Percentiles rank a stretch among this genome's conserved stretches.
Evolutionary conservation across 2,113 vertebrate genomes (phyloP).

Genomic region (Anguilla rostrata): DNA sequence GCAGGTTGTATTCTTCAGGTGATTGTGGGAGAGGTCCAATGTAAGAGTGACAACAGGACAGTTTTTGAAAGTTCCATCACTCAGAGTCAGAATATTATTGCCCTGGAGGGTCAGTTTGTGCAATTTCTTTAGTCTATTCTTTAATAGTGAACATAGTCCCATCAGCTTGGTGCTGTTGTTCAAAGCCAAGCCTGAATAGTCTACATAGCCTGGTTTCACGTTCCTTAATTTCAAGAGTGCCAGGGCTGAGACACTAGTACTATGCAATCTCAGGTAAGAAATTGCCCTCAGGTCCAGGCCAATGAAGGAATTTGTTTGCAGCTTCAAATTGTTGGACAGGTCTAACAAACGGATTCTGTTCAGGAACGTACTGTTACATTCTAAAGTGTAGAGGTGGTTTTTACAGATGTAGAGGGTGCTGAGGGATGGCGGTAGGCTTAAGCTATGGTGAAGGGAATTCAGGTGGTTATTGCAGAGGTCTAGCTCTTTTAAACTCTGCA

Average conservation of each 20-base stretch:
- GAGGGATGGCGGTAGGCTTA: slow-evolving; percentile 57
- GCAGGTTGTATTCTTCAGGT: slow-evolving; percentile 40
- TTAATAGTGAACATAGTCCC: slow-evolving; percentile 54
- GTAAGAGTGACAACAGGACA: slow-evolving; percentile 56
- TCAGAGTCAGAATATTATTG: slow-evolving; percentile 41
- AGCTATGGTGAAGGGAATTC: slow-evolving; percentile 52
- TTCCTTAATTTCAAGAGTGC: slow-evolving; percentile 60
- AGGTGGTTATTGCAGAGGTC: slow-evolving; percentile 71
- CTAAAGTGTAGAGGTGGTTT: slow-evolving; percentile 63
- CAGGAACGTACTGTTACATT: slow-evolving; percentile 51
- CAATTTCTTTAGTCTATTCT: slow-evolving; percentile 30
- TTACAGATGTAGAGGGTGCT: slow-evolving; percentile 51
- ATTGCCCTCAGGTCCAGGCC: slow-evolving; percentile 54
- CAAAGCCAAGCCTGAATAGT: slow-evolving; percentile 67
- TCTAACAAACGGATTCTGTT: slow-evolving; percentile 54
- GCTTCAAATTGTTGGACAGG: slow-evolving; percentile 65
- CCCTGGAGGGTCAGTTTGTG: slow-evolving; percentile 38
- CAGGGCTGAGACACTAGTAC: slow-evolving; percentile 54
- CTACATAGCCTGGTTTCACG: slow-evolving; percentile 51
- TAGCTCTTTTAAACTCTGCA: slow-evolving; percentile 54
- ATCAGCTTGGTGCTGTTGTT: background rate
- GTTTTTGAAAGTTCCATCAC: accelerated
- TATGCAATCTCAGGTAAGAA: slow-evolving; percentile 52
- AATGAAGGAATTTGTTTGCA: slow-evolving; percentile 47
- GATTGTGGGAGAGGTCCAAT: slow-evolving; percentile 70